Conservation (phyloP, 37 sponge, comb jelly and placozoan species). For the Halisarca cf. caerulea region DNA sequence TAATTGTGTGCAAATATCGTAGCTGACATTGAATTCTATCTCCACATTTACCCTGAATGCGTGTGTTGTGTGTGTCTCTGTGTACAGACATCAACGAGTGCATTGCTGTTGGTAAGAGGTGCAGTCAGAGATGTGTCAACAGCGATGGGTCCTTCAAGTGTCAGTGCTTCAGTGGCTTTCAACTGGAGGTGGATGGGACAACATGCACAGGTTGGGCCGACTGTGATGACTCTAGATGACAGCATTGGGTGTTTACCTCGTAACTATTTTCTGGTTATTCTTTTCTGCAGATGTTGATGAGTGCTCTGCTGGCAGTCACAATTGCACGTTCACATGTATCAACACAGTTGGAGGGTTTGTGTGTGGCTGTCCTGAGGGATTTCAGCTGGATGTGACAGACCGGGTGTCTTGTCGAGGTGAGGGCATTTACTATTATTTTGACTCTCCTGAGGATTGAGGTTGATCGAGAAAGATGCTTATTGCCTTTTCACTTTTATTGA, state of each 20-base stretch:
- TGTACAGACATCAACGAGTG: conserved; percentile 22
- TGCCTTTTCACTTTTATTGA: too few species aligned
- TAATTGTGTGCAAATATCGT: too few species aligned
- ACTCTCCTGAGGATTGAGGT: too few species aligned
- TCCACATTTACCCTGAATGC: too few species aligned
- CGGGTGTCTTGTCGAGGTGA: too few species aligned
- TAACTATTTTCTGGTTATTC: too few species aligned
- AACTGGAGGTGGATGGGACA: not conserved
- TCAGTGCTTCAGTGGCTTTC: not conserved
- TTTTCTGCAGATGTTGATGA: not conserved
- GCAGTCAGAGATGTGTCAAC: conserved; percentile 16
- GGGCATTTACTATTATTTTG: too few species aligned
- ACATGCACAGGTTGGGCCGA: not conserved
- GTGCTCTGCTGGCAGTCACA: conserved; percentile 12
- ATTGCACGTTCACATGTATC: not conserved
- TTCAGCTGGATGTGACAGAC: not conserved
- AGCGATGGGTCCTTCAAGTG: conserved; percentile 8
- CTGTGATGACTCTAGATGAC: too few species aligned
- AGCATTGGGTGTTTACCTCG: too few species aligned
- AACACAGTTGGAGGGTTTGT: not conserved
- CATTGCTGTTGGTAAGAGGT: not conserved
- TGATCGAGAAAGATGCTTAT: too few species aligned
- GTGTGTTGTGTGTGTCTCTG: too few species aligned
- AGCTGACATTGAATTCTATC: too few species aligned
- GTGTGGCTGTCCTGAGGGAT: not conserved